Evolutionary conservation across 2,113 vertebrate species (phyloP).

Genomic region (Lycaon pictus): DNA sequence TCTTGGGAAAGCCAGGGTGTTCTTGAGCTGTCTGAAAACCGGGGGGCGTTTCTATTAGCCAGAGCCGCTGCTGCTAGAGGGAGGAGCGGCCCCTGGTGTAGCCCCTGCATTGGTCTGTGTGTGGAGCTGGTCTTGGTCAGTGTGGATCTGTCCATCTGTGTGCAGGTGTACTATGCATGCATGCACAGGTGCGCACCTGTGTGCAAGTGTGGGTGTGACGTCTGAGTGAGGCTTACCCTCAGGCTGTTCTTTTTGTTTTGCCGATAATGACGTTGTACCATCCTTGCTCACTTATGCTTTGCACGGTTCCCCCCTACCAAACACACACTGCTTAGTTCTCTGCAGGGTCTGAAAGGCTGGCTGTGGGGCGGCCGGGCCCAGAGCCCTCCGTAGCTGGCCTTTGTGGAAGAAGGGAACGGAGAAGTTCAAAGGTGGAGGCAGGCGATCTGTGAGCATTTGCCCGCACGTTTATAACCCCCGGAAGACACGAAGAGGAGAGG

Average conservation of each 20-base stretch:
- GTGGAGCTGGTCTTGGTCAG: fast-evolving
- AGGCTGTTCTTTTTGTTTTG: not conserved
- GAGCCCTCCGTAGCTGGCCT: not conserved
- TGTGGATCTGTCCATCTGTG: fast-evolving
- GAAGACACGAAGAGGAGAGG: conserved; percentile 7
- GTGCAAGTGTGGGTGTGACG: fast-evolving
- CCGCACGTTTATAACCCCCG: not conserved
- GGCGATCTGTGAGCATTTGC: fast-evolving
- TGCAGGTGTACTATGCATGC: too few relatives aligned
- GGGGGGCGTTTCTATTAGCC: not conserved
- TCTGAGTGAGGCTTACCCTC: fast-evolving
- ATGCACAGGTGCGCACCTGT: too few relatives aligned
- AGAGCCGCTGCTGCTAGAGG: not conserved
- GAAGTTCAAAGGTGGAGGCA: not conserved
- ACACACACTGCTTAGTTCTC: not conserved
- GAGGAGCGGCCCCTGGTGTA: not conserved
- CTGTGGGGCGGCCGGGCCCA: fast-evolving
- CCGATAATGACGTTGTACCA: fast-evolving
- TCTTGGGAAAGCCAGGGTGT: not conserved
- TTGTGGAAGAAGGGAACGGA: not conserved
- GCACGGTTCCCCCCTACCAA: not conserved
- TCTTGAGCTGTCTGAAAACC: conserved; percentile 2
- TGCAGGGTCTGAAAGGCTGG: fast-evolving
- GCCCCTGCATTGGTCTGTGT: not conserved
- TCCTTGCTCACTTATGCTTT: not conserved